Evolutionary conservation across 1,140 invertebrate species (phyloP), one percentile per base, ranked within the genome.

Genomic region (Atta cephalotes): DNA sequence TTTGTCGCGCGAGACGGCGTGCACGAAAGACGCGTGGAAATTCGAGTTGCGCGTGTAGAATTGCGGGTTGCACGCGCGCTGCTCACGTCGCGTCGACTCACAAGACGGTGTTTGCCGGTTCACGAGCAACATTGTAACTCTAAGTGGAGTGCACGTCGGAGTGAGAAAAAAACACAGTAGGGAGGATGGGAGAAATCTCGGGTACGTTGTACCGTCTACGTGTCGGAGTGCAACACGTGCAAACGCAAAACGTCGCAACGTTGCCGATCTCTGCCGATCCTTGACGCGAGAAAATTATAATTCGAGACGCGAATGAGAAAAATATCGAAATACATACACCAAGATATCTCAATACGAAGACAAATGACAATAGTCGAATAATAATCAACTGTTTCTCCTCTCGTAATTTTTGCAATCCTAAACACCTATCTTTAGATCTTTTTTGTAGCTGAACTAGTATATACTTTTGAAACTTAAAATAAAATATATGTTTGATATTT

Each of bases 51-150:
- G 25, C 76, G 89, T 89, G 77, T 89, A 87, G 66, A 86, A 89
- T 90, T 90, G 89, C 89, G 28, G 66, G 45, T 62, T 84, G 65
- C 71, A 85, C 80, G 81, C 88, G 84, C 77, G 58, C 45, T 49
- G 65, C 65, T 68, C 65, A 45, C 35, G 70, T 74, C 21, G 85
- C 65, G 68, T 51, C 39, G 77, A 31, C 58, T 82, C 77, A 53
- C 82, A 71, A 81, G 89, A 81, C 76, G 70, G 63, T 90, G 89
- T 91, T 90, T 91, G 89, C 81, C 88, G 63, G 77, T 78, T 65
- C 81, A 28, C 82, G 71, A 65, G 82, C 88, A 85, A 91, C 90
- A 91, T 91, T 91, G 90, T 91, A 88, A 89, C 88, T 9, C 66
- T 86, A 91, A 91, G 86, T 80, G 76, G 86, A 87, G 88, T 80